phyloP scores from a whole-genome alignment of 2,113 vertebrate species.

The Noctilio leporinus region DNA sequence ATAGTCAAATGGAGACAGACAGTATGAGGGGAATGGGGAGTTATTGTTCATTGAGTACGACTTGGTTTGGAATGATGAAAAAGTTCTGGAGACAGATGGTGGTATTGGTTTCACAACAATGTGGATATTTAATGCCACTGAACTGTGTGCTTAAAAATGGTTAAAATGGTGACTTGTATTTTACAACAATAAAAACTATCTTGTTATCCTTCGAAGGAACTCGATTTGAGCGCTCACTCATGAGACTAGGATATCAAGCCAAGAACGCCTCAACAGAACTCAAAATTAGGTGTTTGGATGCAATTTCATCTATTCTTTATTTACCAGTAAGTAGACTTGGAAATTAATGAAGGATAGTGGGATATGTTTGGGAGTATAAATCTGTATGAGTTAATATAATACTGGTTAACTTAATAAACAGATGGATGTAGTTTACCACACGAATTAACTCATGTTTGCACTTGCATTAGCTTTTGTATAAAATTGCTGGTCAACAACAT shows the following conservation, averaged over 20 bases:
- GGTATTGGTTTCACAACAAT: neutral
- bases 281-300: conserved; percentile 90
- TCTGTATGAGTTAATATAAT: neutral
- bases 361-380: neutral
- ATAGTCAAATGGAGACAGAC: neutral
- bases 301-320: conserved; percentile 87
- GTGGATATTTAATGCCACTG: neutral
- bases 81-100: neutral
- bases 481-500: too few relatives aligned
- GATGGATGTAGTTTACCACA: too few relatives aligned
- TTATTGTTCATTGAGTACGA: neutral
- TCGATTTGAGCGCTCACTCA: conserved; percentile 84
- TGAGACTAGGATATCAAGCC: conserved; percentile 85
- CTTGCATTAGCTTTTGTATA: too few relatives aligned
- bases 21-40: neutral
- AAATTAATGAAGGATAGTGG: neutral
- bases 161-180: neutral
- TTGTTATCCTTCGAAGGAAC: conserved; percentile 73
- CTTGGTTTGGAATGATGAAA: neutral
- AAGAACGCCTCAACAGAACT: conserved; percentile 85
- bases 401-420: neutral
- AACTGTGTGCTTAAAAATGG: neutral
- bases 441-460: too few relatives aligned
- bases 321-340: conserved; percentile 82
- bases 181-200: conserved; percentile 1